Evolutionary conservation across 2,888 invertebrate species (phyloP).

Genomic region (Stegophylla sp.): DNA sequence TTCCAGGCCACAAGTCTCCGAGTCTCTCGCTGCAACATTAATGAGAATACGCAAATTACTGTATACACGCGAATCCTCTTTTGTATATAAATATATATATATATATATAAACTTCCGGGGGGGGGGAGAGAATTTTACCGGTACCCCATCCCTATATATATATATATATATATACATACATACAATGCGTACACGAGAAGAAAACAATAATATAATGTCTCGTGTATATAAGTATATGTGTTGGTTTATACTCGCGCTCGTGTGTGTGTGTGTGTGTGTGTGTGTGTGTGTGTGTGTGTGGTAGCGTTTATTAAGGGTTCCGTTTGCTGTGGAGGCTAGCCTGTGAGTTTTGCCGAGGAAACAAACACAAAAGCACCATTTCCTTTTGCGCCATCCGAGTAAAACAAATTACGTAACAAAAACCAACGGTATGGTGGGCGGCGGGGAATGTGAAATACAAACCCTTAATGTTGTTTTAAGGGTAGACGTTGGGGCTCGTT

Average conservation of each 20-base stretch:
- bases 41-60: conserved; percentile 52
- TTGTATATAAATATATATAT: too few species aligned
- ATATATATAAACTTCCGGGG: conserved; percentile 19
- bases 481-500: conserved; percentile 43
- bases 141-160: neutral
- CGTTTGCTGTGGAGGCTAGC: conserved; percentile 4
- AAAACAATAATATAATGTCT: conserved; percentile 52
- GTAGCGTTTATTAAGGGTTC: conserved; percentile 27
- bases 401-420: conserved; percentile 59
- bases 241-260: neutral
- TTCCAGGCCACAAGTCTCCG: conserved; percentile 47
- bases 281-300: neutral
- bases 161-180: too few species aligned
- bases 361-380: conserved; percentile 58
- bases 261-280: neutral
- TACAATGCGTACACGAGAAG: conserved; percentile 35
- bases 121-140: conserved; percentile 34
- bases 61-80: conserved; percentile 37
- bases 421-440: conserved; percentile 48
- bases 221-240: neutral
- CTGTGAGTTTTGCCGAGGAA: conserved; percentile 44
- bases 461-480: conserved; percentile 58
- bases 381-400: conserved; percentile 58
- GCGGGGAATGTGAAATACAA: conserved; percentile 56
- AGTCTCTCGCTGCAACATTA: conserved; percentile 21